These are phyloP conservation scores for Drosophila nigricruria DNA, from an alignment of 2,888 invertebrate genomes.

Conservation along the genomic window DNA sequence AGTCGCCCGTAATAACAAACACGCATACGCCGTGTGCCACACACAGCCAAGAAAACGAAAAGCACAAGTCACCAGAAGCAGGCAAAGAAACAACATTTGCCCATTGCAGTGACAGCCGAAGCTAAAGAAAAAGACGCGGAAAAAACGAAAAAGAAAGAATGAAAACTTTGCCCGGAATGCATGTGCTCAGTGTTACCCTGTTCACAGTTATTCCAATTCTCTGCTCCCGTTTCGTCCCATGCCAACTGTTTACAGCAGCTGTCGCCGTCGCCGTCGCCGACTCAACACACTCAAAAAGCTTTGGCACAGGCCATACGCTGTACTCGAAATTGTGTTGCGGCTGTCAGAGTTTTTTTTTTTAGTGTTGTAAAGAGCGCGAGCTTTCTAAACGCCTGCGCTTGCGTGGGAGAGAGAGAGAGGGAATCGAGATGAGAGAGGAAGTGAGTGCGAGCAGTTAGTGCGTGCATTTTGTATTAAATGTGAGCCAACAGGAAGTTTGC, in stretches of 20 bases:
- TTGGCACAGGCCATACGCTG: conserved; percentile 40
- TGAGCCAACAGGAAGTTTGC: conserved; percentile 47
- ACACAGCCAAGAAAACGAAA: conserved; percentile 60
- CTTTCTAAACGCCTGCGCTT: conserved; percentile 42
- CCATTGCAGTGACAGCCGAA: conserved; percentile 53
- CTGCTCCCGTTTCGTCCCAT: background rate
- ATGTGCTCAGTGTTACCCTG: conserved; percentile 26
- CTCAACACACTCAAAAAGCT: conserved; percentile 41
- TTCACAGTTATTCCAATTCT: conserved; percentile 13
- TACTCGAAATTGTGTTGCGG: conserved; percentile 74
- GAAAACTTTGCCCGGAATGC: conserved; percentile 39
- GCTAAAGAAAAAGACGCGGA: conserved; percentile 12
- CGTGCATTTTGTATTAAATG: conserved; percentile 49
- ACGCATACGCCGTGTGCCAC: conserved; percentile 75
- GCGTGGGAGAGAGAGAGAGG: conserved; percentile 23
- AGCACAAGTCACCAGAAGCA: conserved; percentile 37
- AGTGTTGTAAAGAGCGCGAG: conserved; percentile 27
- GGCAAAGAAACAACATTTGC: conserved; percentile 46
- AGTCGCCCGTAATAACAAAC: conserved; percentile 66
- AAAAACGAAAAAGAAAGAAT: background rate
- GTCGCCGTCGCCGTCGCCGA: conserved; percentile 35
- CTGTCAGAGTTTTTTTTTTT: conserved; percentile 45
- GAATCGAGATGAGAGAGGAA: background rate
- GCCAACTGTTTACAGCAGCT: conserved; percentile 69
- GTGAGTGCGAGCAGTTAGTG: conserved; percentile 10